These are phyloP conservation scores for Eleginops maclovinus DNA, from an alignment of 2,113 vertebrate species.

Conservation along the genomic window DNA sequence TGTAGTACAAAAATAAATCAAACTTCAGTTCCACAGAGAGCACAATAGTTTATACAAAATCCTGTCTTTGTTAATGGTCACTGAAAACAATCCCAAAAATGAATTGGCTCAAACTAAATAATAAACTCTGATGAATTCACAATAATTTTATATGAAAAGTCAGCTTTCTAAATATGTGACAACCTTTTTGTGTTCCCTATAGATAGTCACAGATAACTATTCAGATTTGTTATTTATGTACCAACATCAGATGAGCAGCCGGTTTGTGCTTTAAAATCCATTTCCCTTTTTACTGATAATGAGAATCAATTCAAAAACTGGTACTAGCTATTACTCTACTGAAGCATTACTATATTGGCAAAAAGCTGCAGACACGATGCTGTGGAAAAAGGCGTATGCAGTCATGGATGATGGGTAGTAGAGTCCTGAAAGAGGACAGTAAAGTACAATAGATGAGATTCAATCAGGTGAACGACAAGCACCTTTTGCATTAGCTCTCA, in stretches of 20 bases:
- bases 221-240: conserved; percentile 93
- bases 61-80: conserved; percentile 98
- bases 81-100: conserved; percentile 98
- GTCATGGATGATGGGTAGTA: conserved; percentile 87
- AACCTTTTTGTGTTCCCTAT: conserved; percentile 91
- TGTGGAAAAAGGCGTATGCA: conserved; percentile 92
- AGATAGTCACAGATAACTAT: conserved; percentile 96
- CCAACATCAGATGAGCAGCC: conserved; percentile 96
- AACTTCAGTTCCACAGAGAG: conserved; percentile 99
- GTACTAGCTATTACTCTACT: conserved; percentile 98
- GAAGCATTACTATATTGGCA: conserved; percentile 99
- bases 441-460: conserved; percentile 90
- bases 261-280: conserved; percentile 99
- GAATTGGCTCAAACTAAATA: conserved; percentile 91
- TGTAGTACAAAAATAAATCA: conserved; percentile 99
- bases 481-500: conserved; percentile 93
- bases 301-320: conserved; percentile 94
- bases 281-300: conserved; percentile 94
- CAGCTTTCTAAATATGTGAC: conserved; percentile 98
- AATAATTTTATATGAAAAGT: conserved; percentile 97
- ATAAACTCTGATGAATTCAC: conserved; percentile 99
- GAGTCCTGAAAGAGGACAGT: conserved; percentile 88
- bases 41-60: conserved; percentile 99
- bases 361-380: conserved; percentile 97
- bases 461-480: conserved; percentile 89